Evolutionary conservation across 2,113 vertebrate genomes (phyloP).

Genomic region (Odocoileus hemionus): DNA sequence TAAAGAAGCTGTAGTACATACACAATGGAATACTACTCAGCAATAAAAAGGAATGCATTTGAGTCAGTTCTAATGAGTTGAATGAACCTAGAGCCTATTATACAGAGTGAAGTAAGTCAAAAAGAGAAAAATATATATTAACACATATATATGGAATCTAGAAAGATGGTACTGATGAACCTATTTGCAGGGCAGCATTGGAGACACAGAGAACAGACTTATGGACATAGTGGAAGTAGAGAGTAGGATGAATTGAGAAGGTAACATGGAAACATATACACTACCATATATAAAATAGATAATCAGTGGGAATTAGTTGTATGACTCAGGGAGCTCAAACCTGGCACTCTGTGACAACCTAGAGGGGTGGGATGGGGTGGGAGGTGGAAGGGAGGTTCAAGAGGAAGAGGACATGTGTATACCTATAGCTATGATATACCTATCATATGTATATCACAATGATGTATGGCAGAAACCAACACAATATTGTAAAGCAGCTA

Average conservation of each 20-base stretch:
- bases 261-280: background rate
- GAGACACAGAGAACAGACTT: background rate
- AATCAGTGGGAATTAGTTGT: background rate
- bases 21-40: background rate
- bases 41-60: background rate
- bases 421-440: background rate
- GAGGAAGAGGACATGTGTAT: background rate
- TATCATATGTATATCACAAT: background rate
- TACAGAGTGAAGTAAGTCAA: background rate
- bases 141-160: background rate
- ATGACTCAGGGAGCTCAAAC: background rate
- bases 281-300: background rate
- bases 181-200: background rate
- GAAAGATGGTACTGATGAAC: background rate
- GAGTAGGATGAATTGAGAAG: background rate
- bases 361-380: background rate
- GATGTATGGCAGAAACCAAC: background rate
- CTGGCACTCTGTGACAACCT: background rate
- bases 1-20: background rate
- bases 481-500: background rate
- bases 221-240: background rate
- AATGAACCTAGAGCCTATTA: background rate
- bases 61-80: background rate
- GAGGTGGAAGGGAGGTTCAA: background rate
- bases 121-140: background rate